Percentiles rank a stretch among this genome's conserved stretches.
phyloP scores from a whole-genome alignment of 2,888 invertebrate species.

The Marronus borbonicus region DNA sequence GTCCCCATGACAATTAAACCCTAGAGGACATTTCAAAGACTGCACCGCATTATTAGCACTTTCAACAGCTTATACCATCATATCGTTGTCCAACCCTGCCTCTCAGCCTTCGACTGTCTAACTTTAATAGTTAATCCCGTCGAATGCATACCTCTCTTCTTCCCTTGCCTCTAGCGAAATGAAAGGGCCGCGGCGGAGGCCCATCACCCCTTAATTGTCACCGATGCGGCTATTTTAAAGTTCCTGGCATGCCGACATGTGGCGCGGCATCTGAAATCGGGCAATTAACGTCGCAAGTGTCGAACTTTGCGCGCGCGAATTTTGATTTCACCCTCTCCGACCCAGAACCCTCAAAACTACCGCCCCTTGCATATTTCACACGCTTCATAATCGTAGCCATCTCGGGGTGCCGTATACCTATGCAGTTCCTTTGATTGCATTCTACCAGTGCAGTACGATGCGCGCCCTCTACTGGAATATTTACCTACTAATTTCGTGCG shows the following conservation, averaged over 20 bases:
- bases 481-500: conserved; percentile 15
- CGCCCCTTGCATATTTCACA: background rate
- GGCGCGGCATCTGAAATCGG: background rate
- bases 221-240: conserved; percentile 16
- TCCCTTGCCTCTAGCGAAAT: too few species aligned
- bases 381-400: background rate
- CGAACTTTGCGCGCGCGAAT: background rate
- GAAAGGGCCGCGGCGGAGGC: background rate
- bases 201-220: conserved; percentile 7
- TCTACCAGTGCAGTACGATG: conserved; percentile 1
- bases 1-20: too few species aligned
- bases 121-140: background rate
- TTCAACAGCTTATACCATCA: too few species aligned
- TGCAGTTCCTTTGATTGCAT: background rate
- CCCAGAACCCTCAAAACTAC: background rate
- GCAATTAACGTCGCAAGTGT: conserved; percentile 12
- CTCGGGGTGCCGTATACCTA: background rate
- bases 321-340: too few species aligned
- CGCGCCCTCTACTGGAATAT: conserved; percentile 19
- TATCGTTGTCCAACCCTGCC: too few species aligned
- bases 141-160: conserved; percentile 4
- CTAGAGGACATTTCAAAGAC: too few species aligned
- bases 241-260: conserved; percentile 11
- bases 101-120: background rate
- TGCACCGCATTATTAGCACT: too few species aligned